Conservation (phyloP, 1,140 invertebrate species). For the Papilio machaon region DNA sequence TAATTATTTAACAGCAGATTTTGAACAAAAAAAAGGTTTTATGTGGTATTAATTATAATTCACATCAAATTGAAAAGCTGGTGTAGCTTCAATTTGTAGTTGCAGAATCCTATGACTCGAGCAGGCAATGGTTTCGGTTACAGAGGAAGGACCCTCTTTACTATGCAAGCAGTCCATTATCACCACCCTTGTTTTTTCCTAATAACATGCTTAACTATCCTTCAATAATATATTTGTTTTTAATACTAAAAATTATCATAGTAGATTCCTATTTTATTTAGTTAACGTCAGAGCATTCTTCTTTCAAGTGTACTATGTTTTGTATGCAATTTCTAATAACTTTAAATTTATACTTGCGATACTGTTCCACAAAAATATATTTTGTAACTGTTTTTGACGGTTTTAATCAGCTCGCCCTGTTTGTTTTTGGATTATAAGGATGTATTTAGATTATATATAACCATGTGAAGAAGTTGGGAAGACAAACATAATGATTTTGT, state of each 20-base stretch:
- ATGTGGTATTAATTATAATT: neutral
- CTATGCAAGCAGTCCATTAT: too few relatives aligned
- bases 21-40: neutral
- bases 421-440: neutral
- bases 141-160: too few relatives aligned
- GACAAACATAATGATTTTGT: neutral
- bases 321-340: too few relatives aligned
- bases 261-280: too few relatives aligned
- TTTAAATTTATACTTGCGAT: neutral
- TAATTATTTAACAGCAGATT: neutral
- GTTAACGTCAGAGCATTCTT: too few relatives aligned
- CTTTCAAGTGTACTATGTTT: too few relatives aligned
- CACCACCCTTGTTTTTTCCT: too few relatives aligned
- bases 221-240: too few relatives aligned
- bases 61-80: neutral
- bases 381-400: neutral
- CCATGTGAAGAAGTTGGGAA: neutral
- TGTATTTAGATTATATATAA: neutral
- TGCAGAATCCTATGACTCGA: too few relatives aligned
- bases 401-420: neutral
- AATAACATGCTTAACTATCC: too few relatives aligned
- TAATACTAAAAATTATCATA: too few relatives aligned
- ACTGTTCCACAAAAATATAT: neutral
- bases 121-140: too few relatives aligned
- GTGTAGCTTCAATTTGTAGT: neutral